Percentiles rank a stretch among this genome's conserved stretches.
phyloP scores from a whole-genome alignment of 92 coral and sea anemone genomes.

The Umimayanthus kanabou region DNA sequence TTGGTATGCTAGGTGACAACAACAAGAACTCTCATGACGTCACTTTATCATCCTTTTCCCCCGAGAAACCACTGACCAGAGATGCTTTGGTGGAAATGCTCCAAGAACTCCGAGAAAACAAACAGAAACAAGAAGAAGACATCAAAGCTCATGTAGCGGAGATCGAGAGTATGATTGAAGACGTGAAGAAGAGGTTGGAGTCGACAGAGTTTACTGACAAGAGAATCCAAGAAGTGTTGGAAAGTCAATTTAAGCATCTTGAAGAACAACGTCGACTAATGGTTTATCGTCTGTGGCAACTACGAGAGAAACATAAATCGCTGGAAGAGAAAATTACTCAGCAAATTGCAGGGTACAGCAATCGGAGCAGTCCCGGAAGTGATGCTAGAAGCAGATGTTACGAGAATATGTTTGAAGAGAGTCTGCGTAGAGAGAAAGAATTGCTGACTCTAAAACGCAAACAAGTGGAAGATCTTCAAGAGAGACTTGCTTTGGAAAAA shows the following conservation, averaged over 20 bases:
- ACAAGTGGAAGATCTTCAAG: slow-evolving; percentile 78
- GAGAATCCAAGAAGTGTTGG: slow-evolving; percentile 72
- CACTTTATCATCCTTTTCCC: slow-evolving; percentile 47
- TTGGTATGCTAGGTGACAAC: slow-evolving; percentile 61
- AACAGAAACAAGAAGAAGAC: slow-evolving; percentile 76
- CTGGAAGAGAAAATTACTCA: slow-evolving; percentile 69
- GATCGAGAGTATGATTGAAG: slow-evolving; percentile 79
- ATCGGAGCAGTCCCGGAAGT: slow-evolving; percentile 54
- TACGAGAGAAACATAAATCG: slow-evolving; percentile 72
- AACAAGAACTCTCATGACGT: slow-evolving; percentile 49
- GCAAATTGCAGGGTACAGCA: slow-evolving; percentile 65
- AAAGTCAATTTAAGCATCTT: slow-evolving; percentile 70
- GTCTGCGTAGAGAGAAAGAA: slow-evolving; percentile 80
- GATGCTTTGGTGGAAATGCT: slow-evolving; percentile 71
- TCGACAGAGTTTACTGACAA: slow-evolving; percentile 80
- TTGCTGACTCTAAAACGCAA: slow-evolving; percentile 68
- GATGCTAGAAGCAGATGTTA: slow-evolving; percentile 61
- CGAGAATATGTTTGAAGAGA: slow-evolving; percentile 77
- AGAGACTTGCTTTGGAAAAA: slow-evolving; percentile 68
- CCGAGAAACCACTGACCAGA: slow-evolving; percentile 62
- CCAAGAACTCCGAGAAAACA: slow-evolving; percentile 67
- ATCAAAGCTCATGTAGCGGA: slow-evolving; percentile 77
- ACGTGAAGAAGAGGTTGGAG: slow-evolving; percentile 69
- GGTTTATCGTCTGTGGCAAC: slow-evolving; percentile 78
- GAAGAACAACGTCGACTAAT: slow-evolving; percentile 73